Percentiles rank a stretch among this genome's conserved stretches.
Evolutionary conservation across 2,888 invertebrate genomes (phyloP).

Genomic region (Yponomeuta cagnagella): DNA sequence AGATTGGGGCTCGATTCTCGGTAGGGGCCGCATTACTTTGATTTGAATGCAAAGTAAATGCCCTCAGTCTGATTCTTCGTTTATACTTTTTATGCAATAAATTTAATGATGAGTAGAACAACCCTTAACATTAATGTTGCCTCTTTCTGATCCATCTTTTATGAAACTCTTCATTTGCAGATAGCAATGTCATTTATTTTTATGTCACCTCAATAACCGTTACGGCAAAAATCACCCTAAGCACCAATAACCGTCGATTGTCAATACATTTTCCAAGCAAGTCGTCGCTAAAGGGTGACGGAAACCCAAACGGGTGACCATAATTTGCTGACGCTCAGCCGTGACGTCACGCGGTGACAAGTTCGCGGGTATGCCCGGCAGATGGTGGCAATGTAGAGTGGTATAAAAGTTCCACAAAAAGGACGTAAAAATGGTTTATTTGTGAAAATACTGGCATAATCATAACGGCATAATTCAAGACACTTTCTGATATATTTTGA

Average conservation of each 20-base stretch:
- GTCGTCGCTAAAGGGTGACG: constrained; percentile 17
- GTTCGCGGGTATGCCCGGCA: constrained; percentile 12
- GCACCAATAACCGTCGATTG: constrained; percentile 8
- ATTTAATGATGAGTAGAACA: too few relatives aligned
- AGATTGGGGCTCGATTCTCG: too few relatives aligned
- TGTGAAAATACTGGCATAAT: too few relatives aligned
- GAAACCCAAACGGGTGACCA: constrained; percentile 29
- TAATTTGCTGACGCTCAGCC: constrained; percentile 36
- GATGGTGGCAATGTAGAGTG: background rate
- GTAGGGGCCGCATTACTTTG: too few relatives aligned
- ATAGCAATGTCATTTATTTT: background rate
- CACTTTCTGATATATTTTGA: too few relatives aligned
- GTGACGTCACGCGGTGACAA: constrained; percentile 21
- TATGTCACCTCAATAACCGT: background rate
- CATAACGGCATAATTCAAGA: too few relatives aligned
- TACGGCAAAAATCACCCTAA: background rate
- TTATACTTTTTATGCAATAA: too few relatives aligned
- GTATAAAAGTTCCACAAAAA: background rate
- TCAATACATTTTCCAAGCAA: constrained; percentile 10
- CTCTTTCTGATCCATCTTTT: too few relatives aligned
- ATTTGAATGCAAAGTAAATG: too few relatives aligned
- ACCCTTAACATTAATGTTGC: too few relatives aligned
- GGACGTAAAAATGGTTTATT: too few relatives aligned
- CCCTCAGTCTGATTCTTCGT: too few relatives aligned
- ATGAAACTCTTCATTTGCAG: background rate